A percentile compares a stretch with the other conserved stretches of the same genome.
These are phyloP conservation scores for Melanerpes aurifrons DNA, from an alignment of 2,113 vertebrate species.

Conservation along the genomic window DNA sequence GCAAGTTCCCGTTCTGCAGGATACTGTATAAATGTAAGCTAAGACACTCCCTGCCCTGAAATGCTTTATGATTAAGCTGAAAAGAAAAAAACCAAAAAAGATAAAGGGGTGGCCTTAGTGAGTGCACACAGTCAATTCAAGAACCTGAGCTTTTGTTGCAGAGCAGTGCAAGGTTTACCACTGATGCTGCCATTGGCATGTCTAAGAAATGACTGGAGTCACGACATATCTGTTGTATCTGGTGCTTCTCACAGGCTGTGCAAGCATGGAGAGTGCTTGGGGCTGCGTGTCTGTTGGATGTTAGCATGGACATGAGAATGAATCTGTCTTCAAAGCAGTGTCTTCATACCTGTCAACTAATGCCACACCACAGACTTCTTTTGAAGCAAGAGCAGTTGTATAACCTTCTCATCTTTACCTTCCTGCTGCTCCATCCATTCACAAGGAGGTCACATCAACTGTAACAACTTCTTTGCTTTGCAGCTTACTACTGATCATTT, in stretches of 20 bases:
- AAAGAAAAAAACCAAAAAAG: background rate
- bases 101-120: background rate
- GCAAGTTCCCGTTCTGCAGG: background rate
- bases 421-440: background rate
- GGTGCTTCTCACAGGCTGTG: background rate
- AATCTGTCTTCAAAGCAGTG: fast-evolving
- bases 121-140: background rate
- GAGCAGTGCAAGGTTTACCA: background rate
- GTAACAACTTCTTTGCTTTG: background rate
- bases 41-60: background rate
- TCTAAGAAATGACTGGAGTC: background rate
- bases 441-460: background rate
- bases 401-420: background rate
- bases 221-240: background rate
- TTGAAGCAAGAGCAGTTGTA: background rate
- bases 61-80: background rate
- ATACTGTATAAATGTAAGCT: background rate
- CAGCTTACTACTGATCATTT: slow-evolving; percentile 13
- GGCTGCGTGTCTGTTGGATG: background rate
- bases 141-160: background rate
- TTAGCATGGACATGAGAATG: background rate
- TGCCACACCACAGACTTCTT: background rate
- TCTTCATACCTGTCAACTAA: background rate
- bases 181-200: background rate
- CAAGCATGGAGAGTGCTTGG: fast-evolving